Conservation (phyloP, 2,888 invertebrate genomes). For the Aromia moschata region DNA sequence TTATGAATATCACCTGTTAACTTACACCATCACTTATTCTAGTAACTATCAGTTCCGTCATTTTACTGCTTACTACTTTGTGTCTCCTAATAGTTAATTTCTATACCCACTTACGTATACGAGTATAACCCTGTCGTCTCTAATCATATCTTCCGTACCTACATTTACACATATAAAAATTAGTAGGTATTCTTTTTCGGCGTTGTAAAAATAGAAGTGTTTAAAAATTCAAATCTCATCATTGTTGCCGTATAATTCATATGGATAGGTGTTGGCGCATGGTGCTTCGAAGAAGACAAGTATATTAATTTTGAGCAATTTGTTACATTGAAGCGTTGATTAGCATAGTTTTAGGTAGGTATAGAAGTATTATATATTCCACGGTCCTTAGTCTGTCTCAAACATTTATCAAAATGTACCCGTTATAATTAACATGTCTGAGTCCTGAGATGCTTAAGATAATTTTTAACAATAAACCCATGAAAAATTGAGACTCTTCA, state of each 20-base stretch:
- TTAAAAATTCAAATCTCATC: slow-evolving; percentile 15
- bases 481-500: slow-evolving; percentile 27
- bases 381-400: slow-evolving; percentile 39
- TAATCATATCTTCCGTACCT: no score
- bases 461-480: slow-evolving; percentile 37
- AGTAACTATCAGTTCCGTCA: no score
- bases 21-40: no score
- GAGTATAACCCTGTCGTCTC: no score
- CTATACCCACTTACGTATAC: no score
- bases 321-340: slow-evolving; percentile 49
- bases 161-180: slow-evolving; percentile 7
- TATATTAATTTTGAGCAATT: slow-evolving; percentile 49
- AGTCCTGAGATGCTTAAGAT: slow-evolving; percentile 29
- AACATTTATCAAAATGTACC: slow-evolving; percentile 49
- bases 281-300: slow-evolving; percentile 35
- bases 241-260: slow-evolving; percentile 11
- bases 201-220: slow-evolving; percentile 1
- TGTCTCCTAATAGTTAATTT: no score
- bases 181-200: slow-evolving; percentile 14
- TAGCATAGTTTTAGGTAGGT: slow-evolving; percentile 50
- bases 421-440: slow-evolving; percentile 53
- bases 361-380: slow-evolving; percentile 41
- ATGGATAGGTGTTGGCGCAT: slow-evolving; percentile 35
- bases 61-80: no score
- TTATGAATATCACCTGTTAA: no score